Percentiles rank a stretch among this genome's conserved stretches.
phyloP scores from a whole-genome alignment of 2,113 vertebrate genomes.

The Parotia lawesii region DNA sequence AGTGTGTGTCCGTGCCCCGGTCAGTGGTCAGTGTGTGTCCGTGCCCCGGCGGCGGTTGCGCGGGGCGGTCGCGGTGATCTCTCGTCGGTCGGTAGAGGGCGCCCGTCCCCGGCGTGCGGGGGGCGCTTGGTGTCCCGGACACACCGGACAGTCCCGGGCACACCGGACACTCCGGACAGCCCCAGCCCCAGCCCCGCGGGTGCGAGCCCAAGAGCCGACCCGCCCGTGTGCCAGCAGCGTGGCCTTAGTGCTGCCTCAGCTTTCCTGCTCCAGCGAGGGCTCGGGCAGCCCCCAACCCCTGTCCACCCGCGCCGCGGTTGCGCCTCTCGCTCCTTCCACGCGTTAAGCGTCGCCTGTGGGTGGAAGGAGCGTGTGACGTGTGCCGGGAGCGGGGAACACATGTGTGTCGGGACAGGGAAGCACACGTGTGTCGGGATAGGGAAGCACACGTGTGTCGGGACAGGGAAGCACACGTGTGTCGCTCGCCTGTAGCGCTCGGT shows the following conservation, averaged over 20 bases:
- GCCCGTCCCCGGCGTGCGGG: background rate
- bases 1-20: background rate
- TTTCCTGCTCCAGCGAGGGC: background rate
- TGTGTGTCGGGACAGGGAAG: background rate
- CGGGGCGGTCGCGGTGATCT: background rate
- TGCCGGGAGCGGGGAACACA: background rate
- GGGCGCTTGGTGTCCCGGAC: background rate
- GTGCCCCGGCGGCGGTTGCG: background rate
- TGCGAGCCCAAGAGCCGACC: background rate
- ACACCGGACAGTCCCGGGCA: background rate
- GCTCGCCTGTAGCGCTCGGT: background rate
- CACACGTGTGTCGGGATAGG: background rate
- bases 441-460: background rate
- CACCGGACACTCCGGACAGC: background rate
- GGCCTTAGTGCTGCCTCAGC: background rate
- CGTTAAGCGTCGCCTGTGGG: background rate
- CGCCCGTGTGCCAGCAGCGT: background rate
- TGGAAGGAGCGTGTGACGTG: background rate
- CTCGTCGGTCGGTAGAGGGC: conserved; percentile 1
- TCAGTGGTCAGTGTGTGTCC: background rate
- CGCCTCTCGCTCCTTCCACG: background rate
- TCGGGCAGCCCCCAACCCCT: background rate
- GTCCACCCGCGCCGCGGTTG: background rate
- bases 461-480: background rate
- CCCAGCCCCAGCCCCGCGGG: background rate